Evolutionary conservation across 2,113 vertebrate species (phyloP).

Genomic region (Calidris pugnax): DNA sequence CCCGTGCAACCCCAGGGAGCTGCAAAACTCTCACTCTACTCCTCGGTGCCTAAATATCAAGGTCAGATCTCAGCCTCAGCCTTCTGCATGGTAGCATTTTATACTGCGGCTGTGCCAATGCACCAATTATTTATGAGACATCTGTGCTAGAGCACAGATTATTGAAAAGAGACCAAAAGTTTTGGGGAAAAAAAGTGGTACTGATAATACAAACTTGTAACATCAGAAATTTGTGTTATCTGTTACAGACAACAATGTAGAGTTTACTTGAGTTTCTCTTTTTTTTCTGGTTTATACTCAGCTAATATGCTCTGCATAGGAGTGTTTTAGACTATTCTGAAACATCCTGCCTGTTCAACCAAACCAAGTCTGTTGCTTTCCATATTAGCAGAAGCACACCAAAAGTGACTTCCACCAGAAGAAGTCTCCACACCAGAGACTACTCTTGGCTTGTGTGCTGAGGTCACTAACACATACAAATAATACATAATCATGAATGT

Average conservation of each 20-base stretch:
- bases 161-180: neutral
- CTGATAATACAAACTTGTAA: neutral
- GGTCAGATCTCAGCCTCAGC: neutral
- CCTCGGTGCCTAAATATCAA: neutral
- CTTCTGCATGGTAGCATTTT: neutral
- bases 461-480: neutral
- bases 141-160: neutral
- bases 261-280: neutral
- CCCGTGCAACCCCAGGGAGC: neutral
- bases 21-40: neutral
- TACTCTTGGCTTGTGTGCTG: neutral
- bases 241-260: neutral
- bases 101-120: neutral
- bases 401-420: neutral
- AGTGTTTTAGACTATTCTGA: neutral
- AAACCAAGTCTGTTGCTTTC: neutral
- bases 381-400: neutral
- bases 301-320: neutral
- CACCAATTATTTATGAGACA: neutral
- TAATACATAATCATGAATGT: neutral
- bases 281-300: neutral
- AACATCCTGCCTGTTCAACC: neutral
- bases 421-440: neutral
- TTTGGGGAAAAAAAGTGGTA: fast-evolving
- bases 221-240: neutral